Evolutionary conservation across 2,113 vertebrate species (phyloP), one percentile per base, ranked within the genome.

Genomic region (Cygnus atratus): DNA sequence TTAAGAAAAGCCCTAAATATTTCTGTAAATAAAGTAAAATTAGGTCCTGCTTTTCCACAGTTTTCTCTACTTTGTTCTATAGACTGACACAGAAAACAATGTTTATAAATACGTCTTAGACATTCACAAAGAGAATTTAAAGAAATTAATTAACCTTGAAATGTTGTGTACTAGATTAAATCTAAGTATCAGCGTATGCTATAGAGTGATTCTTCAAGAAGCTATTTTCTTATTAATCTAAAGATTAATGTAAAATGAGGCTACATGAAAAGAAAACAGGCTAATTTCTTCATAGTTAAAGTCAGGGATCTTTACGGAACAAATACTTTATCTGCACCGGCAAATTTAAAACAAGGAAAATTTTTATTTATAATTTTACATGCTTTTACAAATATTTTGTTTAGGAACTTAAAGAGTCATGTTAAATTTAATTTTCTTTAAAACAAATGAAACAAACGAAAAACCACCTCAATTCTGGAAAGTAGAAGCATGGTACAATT

Each of bases 401-500:
- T 62, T 48, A 75, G 43, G 10, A 65, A 8, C 2, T 44, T 58
- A 35, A 24, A 59, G 5, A 22, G 1, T 29, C 22, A 58, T 58
- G 54, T 0, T 4, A 25, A 62, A 59, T 2, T 29, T 4, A 54
- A 8, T 43, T 67, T 33, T 63, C 20, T 61, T 11, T 1, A 8
- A 43, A 61, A 57, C 22, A 3, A 37, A 9, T 0, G 0, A 41
- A 68, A 33, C 21, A 39, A 82, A 55, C 20, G 50, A 65, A 46
- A 66, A 19, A 20, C 7, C 5, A 19, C 6, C 9, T 57, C 46
- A 15, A 2, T 41, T 81, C 37, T 46, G 13, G 26, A 84, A 90
- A 92, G 61, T 0, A 10, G 50, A 68, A 65, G 9, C 48, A 3
- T 0, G 2, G 2, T 58, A 54, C 5, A 41, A 9, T 8, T 67